phyloP scores from a whole-genome alignment of 2,888 invertebrate genomes.

The Drosophila mulleri region DNA sequence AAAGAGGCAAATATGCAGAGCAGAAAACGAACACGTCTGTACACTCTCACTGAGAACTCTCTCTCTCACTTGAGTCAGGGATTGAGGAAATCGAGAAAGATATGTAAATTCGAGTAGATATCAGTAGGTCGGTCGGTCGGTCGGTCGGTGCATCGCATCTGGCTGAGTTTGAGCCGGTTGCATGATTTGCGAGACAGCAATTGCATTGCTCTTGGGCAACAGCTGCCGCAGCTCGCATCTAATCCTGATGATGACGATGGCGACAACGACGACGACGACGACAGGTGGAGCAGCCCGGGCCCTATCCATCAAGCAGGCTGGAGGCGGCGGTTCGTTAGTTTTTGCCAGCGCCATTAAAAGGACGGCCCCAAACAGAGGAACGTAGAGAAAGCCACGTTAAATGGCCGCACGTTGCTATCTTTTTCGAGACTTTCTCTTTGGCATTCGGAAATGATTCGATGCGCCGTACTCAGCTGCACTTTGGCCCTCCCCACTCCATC shows the following conservation, averaged over 20 bases:
- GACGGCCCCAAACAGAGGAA: neutral
- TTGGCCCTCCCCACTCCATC: neutral
- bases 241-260: constrained; percentile 21
- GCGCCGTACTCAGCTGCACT: constrained; percentile 41
- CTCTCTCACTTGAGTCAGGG: neutral
- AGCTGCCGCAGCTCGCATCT: constrained; percentile 1
- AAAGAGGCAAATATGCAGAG: too few species aligned
- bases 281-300: neutral
- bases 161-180: constrained; percentile 4
- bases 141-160: neutral
- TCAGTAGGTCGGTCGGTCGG: neutral
- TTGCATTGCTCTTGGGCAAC: constrained; percentile 12
- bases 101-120: neutral
- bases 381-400: neutral
- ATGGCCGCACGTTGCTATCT: constrained; percentile 31
- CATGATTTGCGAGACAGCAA: constrained; percentile 10
- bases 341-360: constrained; percentile 32
- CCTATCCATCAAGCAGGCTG: neutral
- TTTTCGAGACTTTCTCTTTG: constrained; percentile 53
- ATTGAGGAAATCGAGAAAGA: neutral
- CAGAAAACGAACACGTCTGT: too few species aligned
- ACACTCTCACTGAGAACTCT: too few species aligned
- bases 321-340: constrained; percentile 15
- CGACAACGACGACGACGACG: neutral
- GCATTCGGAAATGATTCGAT: constrained; percentile 41